Percentiles rank a stretch among this genome's conserved stretches.
These are phyloP conservation scores for Zosterops japonicus DNA, from an alignment of 2,113 vertebrate species.

Conservation along the genomic window DNA sequence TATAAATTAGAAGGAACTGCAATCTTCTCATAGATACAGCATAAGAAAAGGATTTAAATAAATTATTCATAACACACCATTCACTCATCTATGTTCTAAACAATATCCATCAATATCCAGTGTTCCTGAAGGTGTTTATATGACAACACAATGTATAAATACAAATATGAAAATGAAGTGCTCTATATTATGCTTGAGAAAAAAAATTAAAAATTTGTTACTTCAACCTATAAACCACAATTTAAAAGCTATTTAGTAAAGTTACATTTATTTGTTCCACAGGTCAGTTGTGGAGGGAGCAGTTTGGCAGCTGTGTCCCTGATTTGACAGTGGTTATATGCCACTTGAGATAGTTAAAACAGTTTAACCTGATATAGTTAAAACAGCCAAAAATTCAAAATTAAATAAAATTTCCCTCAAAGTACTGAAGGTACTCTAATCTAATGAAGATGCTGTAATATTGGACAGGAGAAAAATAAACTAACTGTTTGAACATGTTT, in stretches of 20 bases:
- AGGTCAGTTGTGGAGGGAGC: not conserved
- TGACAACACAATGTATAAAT: not conserved
- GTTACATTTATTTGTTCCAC: not conserved
- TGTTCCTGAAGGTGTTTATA: not conserved
- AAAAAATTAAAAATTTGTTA: not conserved
- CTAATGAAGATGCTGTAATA: not conserved
- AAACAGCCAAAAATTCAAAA: not conserved
- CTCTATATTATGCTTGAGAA: not conserved
- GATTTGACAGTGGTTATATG: not conserved
- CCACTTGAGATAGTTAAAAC: not conserved
- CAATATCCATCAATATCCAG: not conserved
- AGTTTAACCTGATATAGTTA: not conserved
- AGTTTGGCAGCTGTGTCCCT: not conserved
- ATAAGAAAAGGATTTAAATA: not conserved
- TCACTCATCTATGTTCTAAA: not conserved
- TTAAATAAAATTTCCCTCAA: not conserved
- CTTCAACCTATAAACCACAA: not conserved
- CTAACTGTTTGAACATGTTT: not conserved
- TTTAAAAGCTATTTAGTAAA: not conserved
- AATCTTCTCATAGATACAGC: not conserved
- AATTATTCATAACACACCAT: slow-evolving; percentile 2
- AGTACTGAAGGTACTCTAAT: not conserved
- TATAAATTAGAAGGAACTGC: not conserved
- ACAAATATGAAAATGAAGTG: not conserved
- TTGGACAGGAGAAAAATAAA: not conserved